Evolutionary conservation across 2,797 vertebrate species (phyloP), one percentile per base, ranked within the genome.

Genomic region (Chelonia mydas): DNA sequence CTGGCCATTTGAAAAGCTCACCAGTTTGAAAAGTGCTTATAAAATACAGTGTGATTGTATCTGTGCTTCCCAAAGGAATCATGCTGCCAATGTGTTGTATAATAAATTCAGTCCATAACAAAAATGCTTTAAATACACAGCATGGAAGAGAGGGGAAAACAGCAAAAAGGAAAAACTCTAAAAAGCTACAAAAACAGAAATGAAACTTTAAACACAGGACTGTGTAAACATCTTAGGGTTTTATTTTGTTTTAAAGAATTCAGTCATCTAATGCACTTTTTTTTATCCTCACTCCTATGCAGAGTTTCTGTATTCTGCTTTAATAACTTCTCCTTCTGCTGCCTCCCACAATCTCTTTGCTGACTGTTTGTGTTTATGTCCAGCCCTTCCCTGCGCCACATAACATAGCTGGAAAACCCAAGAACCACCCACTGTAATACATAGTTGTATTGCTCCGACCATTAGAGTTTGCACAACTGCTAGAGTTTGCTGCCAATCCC

Each of bases 11-110:
- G n/a, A 28, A 88, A 83, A 47, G 1, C 57, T 87, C 31, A 57
- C 7, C 72, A 83, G 49, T 15, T 84, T 77, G 57, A 90, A 55
- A 81, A 47, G 6, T n/a, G 15, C 49, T 88, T 72, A 68, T 28
- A 33, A 77, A 17, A 82, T 82, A 83, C 13, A 84, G 1, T 11
- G 68, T 3, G 37, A 13, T 41, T 31, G 2, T 50, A 12, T 37
- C 61, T 87, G 81, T 54, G 47, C 55, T 87, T 27, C 51, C 76
- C 10, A 85, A 94, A 93, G 82, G 41, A 85, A 84, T 83, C 12
- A 47, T 81, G n/a, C 84, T 82, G 31, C 5, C 1, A 86, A 49
- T 33, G 1, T 5, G 61, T 2, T 2, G 2, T 27, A 28, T 16
- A 6, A 87, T 78, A 59, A 3, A 11, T 45, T 59, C 12, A 87